Percentiles rank a stretch among this genome's conserved stretches.
Conservation (phyloP, 2,113 vertebrate species). For the Octodon degus region DNA sequence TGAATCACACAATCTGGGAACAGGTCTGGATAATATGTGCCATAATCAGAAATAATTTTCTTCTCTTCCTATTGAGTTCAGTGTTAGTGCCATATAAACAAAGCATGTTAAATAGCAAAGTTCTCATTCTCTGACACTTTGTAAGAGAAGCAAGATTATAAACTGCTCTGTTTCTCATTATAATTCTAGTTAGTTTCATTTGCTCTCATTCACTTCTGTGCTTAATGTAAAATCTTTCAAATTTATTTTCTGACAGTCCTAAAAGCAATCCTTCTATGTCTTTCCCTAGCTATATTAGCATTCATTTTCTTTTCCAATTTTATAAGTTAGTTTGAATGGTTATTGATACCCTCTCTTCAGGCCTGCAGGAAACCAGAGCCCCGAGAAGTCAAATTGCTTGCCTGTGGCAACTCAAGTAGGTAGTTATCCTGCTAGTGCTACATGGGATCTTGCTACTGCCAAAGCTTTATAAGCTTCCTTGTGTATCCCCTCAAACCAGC, state of each 20-base stretch:
- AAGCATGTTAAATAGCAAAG: not conserved
- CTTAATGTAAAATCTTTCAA: conserved; percentile 55
- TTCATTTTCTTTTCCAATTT: conserved; percentile 48
- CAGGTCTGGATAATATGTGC: not conserved
- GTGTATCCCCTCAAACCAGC: not conserved
- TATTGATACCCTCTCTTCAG: conserved; percentile 26
- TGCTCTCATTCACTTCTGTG: conserved; percentile 22
- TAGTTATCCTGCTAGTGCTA: not conserved
- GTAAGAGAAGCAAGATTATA: conserved; percentile 9
- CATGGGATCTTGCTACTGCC: not conserved
- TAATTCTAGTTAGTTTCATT: conserved; percentile 29
- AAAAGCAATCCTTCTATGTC: conserved; percentile 2
- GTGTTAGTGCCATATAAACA: not conserved
- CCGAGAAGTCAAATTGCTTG: conserved; percentile 18
- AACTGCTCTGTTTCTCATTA: conserved; percentile 30
- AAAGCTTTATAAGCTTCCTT: not conserved
- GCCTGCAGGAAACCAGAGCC: conserved; percentile 4
- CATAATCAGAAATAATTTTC: conserved; percentile 38
- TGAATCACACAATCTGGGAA: not conserved
- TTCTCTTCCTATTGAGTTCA: conserved; percentile 1
- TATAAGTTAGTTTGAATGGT: not conserved
- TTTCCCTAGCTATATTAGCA: not conserved
- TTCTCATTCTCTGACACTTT: conserved; percentile 49
- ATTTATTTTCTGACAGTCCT: conserved; percentile 38
- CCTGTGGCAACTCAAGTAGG: not conserved